Conservation (phyloP, 2,888 invertebrate species). For the Dasysyrphus tricinctus region DNA sequence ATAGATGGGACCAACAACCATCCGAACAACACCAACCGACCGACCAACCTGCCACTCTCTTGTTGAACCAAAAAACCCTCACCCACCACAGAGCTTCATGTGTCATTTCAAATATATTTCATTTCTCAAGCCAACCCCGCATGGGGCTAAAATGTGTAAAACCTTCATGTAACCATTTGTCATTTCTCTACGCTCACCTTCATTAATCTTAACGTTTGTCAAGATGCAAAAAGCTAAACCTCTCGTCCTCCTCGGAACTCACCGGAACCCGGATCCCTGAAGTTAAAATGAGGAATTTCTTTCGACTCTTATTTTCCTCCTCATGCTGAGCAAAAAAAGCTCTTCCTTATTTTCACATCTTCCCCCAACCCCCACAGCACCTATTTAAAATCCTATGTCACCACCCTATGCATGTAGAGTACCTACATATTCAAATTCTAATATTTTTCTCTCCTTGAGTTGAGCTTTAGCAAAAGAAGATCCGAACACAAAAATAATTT, state of each 20-base stretch:
- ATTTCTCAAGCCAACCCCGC: conserved; percentile 35
- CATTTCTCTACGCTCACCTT: conserved; percentile 71
- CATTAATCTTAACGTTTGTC: conserved; percentile 75
- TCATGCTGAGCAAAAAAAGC: conserved; percentile 10
- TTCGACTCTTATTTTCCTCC: not conserved
- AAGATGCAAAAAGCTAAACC: conserved; percentile 73
- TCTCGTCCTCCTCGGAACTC: not conserved
- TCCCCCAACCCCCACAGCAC: not conserved
- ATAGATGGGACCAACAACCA: not conserved
- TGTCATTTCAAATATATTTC: conserved; percentile 67
- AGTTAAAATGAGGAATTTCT: conserved; percentile 3
- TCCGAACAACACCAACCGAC: not conserved
- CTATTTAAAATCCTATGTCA: conserved; percentile 11
- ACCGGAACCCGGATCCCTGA: not conserved
- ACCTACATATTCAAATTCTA: conserved; percentile 60
- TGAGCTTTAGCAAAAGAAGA: conserved; percentile 47
- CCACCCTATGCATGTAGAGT: conserved; percentile 8
- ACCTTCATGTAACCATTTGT: conserved; percentile 69
- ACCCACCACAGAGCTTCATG: conserved; percentile 10
- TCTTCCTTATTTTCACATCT: not conserved
- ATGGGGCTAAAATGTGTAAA: conserved; percentile 49
- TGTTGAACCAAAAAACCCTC: not conserved
- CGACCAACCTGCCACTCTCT: not conserved
- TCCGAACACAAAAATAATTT: conserved; percentile 71
- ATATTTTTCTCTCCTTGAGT: conserved; percentile 41